A percentile compares a stretch with the other conserved stretches of the same genome.
phyloP scores from a whole-genome alignment of 2,113 vertebrate genomes.

The Channa argus region DNA sequence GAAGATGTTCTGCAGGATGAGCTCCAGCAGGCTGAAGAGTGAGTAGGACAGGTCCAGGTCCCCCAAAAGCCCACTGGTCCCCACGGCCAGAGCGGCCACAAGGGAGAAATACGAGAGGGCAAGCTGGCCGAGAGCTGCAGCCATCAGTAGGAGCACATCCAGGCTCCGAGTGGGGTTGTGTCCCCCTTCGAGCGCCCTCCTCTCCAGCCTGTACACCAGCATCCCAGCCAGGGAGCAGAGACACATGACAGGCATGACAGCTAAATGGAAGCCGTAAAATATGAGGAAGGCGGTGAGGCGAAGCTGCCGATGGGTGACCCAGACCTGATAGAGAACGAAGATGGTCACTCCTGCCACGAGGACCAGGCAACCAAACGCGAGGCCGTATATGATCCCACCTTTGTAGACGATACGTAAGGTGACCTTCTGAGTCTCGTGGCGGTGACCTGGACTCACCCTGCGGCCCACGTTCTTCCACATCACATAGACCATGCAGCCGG shows the following conservation, averaged over 20 bases:
- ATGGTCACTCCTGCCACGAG: constrained; percentile 76
- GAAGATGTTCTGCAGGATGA: constrained; percentile 91
- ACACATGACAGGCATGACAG: constrained; percentile 86
- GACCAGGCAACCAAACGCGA: constrained; percentile 77
- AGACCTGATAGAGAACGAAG: constrained; percentile 90
- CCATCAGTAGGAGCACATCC: constrained; percentile 88
- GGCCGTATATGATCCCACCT: constrained; percentile 73
- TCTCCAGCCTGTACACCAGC: constrained; percentile 84
- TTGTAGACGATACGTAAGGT: constrained; percentile 74
- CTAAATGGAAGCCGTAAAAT: constrained; percentile 88
- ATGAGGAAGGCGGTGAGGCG: constrained; percentile 79
- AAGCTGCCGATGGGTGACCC: constrained; percentile 61
- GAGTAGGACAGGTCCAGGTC: constrained; percentile 88
- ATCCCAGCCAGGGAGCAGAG: constrained; percentile 80
- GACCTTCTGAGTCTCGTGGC: constrained; percentile 60
- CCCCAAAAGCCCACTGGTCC: constrained; percentile 70
- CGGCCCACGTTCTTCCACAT: constrained; percentile 95
- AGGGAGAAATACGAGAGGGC: constrained; percentile 91
- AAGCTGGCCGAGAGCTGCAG: constrained; percentile 85
- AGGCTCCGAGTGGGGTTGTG: constrained; percentile 91
- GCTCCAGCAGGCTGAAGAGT: constrained; percentile 87
- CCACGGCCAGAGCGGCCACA: constrained; percentile 86
- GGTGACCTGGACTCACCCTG: background rate
- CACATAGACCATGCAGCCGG: constrained; percentile 88
- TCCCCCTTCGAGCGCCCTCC: constrained; percentile 77